Conservation (phyloP, 92 coral and sea anemone genomes). For the Porites cylindrica region DNA sequence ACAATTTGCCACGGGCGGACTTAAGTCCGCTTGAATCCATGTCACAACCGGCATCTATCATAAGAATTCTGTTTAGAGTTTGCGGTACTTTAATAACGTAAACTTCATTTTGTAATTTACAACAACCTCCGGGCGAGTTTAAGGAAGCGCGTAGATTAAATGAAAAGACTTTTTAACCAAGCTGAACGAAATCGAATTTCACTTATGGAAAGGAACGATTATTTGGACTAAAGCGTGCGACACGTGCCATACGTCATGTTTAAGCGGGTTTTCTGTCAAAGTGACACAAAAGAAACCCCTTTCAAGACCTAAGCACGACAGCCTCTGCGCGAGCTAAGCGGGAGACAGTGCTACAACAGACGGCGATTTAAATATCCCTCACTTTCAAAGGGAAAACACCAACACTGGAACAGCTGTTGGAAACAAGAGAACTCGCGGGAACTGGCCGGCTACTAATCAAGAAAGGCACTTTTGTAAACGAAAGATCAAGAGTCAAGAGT, state of each 20-base stretch:
- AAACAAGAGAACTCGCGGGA: conserved; percentile 52
- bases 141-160: background rate
- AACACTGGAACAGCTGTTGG: conserved; percentile 41
- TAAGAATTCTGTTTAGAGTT: conserved; percentile 18
- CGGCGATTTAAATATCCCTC: conserved; percentile 36
- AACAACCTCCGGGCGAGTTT: background rate
- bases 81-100: conserved; percentile 8
- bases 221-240: conserved; percentile 53
- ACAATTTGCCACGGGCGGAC: conserved; percentile 18
- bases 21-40: background rate
- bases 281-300: conserved; percentile 42
- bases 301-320: conserved; percentile 36
- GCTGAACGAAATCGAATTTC: background rate
- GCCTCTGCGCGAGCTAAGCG: conserved; percentile 3
- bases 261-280: conserved; percentile 46
- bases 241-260: conserved; percentile 74
- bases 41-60: background rate
- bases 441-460: conserved; percentile 40
- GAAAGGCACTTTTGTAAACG: conserved; percentile 4
- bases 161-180: background rate
- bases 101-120: conserved; percentile 2
- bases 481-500: conserved; percentile 20
- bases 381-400: conserved; percentile 34
- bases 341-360: conserved; percentile 32
- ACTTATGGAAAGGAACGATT: conserved; percentile 32